Evolutionary conservation across 2,888 invertebrate genomes (phyloP).

Genomic region (Polyommatus iphigenia): DNA sequence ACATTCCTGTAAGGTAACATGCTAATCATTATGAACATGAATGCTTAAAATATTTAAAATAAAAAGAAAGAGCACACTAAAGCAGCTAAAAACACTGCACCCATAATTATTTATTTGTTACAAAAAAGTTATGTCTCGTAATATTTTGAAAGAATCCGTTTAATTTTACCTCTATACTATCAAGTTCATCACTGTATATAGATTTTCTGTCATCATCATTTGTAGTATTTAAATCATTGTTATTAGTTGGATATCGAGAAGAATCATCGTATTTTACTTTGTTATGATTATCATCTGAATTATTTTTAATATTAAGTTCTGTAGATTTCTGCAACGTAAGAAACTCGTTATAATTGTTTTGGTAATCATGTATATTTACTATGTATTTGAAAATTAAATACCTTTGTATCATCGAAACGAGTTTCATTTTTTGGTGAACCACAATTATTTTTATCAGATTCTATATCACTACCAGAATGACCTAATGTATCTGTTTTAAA

Average conservation of each 20-base stretch:
- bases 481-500: not conserved
- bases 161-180: constrained; percentile 1
- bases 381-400: not conserved
- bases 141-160: not conserved
- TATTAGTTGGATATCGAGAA: not conserved
- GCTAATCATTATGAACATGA: not conserved
- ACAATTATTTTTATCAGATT: not conserved
- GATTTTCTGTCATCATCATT: not conserved
- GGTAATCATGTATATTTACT: not conserved
- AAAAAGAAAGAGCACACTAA: not conserved
- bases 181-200: not conserved
- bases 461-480: not conserved
- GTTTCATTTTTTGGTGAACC: not conserved
- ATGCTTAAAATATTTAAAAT: not conserved
- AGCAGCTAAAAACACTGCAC: not conserved
- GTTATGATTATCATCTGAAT: not conserved
- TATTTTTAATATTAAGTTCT: not conserved
- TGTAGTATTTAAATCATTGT: not conserved
- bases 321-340: not conserved
- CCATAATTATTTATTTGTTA: not conserved
- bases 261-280: not conserved
- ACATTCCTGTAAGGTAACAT: not conserved
- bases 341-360: not conserved
- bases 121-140: not conserved
- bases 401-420: not conserved